These are phyloP conservation scores for Notolabrus celidotus DNA, from an alignment of 2,797 vertebrate genomes.

Conservation along the genomic window DNA sequence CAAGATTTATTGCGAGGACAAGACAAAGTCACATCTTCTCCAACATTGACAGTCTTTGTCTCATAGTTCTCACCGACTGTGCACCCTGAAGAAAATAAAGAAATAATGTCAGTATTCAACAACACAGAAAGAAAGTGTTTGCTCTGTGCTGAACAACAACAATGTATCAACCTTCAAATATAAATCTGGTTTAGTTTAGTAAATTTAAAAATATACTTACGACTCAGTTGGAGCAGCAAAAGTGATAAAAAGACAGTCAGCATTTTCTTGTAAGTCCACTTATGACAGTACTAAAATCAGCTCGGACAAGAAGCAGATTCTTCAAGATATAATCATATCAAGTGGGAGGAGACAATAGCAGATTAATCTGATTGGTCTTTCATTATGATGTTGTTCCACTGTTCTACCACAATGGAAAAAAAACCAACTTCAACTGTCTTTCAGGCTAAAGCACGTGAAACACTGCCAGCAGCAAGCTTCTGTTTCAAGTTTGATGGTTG, in stretches of 20 bases:
- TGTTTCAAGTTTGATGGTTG: neutral
- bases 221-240: neutral
- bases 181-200: neutral
- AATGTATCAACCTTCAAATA: neutral
- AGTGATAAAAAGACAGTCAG: neutral
- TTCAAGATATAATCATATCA: constrained; percentile 2
- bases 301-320: neutral
- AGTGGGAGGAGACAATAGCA: constrained; percentile 32
- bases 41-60: constrained; percentile 7
- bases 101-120: neutral
- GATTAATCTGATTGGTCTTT: constrained; percentile 41
- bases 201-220: neutral
- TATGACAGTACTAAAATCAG: neutral
- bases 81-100: constrained; percentile 17
- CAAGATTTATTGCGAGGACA: neutral
- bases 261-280: constrained; percentile 4
- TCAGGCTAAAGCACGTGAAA: constrained; percentile 13
- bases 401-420: constrained; percentile 38
- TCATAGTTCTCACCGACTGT: neutral
- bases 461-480: neutral
- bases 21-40: constrained; percentile 18
- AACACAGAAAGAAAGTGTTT: neutral
- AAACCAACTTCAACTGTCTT: neutral
- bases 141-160: neutral
- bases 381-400: neutral